Conservation (phyloP, 2,888 invertebrate genomes). For the Crepidodera aurea region DNA sequence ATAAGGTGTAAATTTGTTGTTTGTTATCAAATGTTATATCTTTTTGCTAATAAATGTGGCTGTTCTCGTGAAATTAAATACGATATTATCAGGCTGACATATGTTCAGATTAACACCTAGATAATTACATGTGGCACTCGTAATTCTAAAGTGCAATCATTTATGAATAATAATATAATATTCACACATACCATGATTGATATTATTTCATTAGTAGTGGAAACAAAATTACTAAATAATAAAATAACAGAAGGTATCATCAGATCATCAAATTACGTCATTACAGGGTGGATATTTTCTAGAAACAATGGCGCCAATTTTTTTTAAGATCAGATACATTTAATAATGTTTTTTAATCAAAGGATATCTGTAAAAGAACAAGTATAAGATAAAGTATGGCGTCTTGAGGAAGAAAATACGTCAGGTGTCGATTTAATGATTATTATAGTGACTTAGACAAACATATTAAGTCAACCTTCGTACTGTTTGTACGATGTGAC, state of each 20-base stretch:
- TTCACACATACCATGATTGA: slow-evolving; percentile 19
- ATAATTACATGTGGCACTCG: slow-evolving; percentile 38
- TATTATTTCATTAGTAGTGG: slow-evolving; percentile 15
- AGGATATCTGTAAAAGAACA: too few species aligned
- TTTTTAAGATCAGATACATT: too few species aligned
- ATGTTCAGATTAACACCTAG: slow-evolving; percentile 47
- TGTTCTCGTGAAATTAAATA: slow-evolving; percentile 46
- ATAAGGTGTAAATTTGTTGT: slow-evolving; percentile 43
- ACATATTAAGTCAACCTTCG: slow-evolving; percentile 49
- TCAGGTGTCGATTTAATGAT: slow-evolving; percentile 42
- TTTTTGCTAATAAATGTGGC: slow-evolving; percentile 33
- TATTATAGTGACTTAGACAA: slow-evolving; percentile 45
- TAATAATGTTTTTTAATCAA: too few species aligned
- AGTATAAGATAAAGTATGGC: too few species aligned
- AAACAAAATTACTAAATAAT: too few species aligned
- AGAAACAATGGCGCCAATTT: too few species aligned
- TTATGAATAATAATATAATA: slow-evolving; percentile 30
- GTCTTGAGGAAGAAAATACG: slow-evolving; percentile 1
- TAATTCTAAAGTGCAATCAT: slow-evolving; percentile 35
- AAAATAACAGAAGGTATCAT: too few species aligned
- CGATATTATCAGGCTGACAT: slow-evolving; percentile 49
- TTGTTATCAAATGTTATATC: slow-evolving; percentile 41
- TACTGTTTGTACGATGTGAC: slow-evolving; percentile 52
- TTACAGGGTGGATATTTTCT: too few species aligned
- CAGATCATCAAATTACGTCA: too few species aligned